Evolutionary conservation across 2,888 invertebrate genomes (phyloP).

Genomic region (Cerastis rubricosa): DNA sequence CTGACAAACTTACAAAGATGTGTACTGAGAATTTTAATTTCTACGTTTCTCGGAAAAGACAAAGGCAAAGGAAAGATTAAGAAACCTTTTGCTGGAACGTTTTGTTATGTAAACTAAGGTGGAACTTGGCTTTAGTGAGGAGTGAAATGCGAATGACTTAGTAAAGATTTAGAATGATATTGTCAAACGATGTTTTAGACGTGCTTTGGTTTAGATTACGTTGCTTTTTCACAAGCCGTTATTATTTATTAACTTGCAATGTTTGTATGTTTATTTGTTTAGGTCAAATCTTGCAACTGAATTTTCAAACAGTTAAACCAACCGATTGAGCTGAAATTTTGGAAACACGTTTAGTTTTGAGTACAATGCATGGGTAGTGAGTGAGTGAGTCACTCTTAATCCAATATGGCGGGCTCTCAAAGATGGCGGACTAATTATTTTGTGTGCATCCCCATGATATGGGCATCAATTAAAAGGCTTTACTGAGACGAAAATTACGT

Average conservation of each 20-base stretch:
- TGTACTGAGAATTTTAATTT: slow-evolving; percentile 63
- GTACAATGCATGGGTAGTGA: too few relatives aligned
- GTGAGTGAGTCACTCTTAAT: too few relatives aligned
- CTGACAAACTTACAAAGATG: slow-evolving; percentile 61
- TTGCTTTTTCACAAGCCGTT: background rate
- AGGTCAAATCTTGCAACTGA: too few relatives aligned
- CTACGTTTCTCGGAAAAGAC: slow-evolving; percentile 55
- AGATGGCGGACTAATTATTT: too few relatives aligned
- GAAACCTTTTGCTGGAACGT: slow-evolving; percentile 34
- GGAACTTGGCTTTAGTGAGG: background rate
- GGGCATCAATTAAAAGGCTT: too few relatives aligned
- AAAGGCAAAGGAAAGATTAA: slow-evolving; percentile 24
- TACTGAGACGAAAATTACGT: too few relatives aligned
- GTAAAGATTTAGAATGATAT: background rate
- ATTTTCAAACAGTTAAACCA: background rate
- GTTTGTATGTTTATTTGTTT: too few relatives aligned
- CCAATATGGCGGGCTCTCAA: too few relatives aligned
- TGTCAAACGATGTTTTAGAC: background rate
- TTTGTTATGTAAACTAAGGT: slow-evolving; percentile 9
- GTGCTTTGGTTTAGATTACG: background rate
- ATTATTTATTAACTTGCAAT: too few relatives aligned
- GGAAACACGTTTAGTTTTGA: too few relatives aligned
- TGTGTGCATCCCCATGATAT: too few relatives aligned
- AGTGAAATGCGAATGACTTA: background rate
- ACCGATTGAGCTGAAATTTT: background rate